Evolutionary conservation across 2,888 invertebrate genomes (phyloP).

Genomic region (Drosophila tripunctata): DNA sequence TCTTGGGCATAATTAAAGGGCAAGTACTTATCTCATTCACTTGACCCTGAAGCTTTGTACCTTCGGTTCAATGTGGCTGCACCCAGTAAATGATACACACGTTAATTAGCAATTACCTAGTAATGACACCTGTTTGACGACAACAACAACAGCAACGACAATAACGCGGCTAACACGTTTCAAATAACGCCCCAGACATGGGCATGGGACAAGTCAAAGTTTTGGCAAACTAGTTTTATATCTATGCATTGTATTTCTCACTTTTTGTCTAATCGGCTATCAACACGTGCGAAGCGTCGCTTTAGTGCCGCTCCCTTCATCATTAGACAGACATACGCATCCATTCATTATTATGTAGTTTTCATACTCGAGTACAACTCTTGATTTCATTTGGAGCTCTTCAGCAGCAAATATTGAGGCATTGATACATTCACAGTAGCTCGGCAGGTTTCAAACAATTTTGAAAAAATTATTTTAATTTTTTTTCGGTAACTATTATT

Average conservation of each 20-base stretch:
- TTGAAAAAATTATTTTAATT: no score
- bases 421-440: not conserved
- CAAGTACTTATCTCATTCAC: conserved; percentile 11
- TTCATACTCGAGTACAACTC: conserved; percentile 22
- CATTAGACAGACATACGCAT: not conserved
- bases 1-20: conserved; percentile 40
- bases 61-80: conserved; percentile 52
- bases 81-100: conserved; percentile 17
- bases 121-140: conserved; percentile 65
- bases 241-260: not conserved
- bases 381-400: conserved; percentile 20
- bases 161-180: conserved; percentile 51
- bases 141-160: conserved; percentile 49
- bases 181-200: conserved; percentile 29
- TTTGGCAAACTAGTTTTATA: conserved; percentile 22
- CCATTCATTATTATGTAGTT: conserved; percentile 36
- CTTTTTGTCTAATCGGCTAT: conserved; percentile 11
- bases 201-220: conserved; percentile 30
- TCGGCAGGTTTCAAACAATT: no score
- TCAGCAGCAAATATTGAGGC: not conserved
- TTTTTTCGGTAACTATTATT: no score
- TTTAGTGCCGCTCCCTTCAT: conserved; percentile 11
- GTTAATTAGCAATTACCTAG: conserved; percentile 58
- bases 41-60: conserved; percentile 60
- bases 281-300: conserved; percentile 41